A percentile compares a stretch with the other conserved stretches of the same genome.
phyloP scores from a whole-genome alignment of 2,797 vertebrate species.

The Anisognathus igniventris region DNA sequence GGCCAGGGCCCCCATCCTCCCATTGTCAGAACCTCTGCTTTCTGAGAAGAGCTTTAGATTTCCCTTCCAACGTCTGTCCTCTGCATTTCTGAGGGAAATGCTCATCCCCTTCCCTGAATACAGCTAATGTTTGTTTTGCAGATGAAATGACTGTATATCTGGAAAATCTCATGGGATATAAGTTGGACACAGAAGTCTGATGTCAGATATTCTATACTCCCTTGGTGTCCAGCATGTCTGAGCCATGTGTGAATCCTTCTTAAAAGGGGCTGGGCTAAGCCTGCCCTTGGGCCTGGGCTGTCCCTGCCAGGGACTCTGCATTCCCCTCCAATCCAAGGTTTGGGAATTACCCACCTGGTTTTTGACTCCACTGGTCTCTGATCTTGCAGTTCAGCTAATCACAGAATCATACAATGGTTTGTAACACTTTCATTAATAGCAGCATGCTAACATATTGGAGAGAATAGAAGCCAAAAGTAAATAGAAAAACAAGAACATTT shows the following conservation, averaged over 20 bases:
- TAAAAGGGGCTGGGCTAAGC: neutral
- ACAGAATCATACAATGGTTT: neutral
- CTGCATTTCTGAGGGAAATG: neutral
- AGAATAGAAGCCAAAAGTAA: neutral
- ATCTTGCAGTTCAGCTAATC: neutral
- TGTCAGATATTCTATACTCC: neutral
- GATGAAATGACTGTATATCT: neutral
- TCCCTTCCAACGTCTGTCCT: neutral
- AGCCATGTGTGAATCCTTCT: neutral
- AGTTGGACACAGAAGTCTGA: neutral
- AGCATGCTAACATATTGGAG: neutral
- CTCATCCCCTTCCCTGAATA: neutral
- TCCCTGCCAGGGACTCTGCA: neutral
- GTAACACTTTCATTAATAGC: neutral
- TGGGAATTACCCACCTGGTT: neutral
- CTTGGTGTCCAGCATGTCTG: rapidly evolving
- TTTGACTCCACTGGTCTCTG: neutral
- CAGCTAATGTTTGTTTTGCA: neutral
- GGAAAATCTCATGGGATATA: neutral
- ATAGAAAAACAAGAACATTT: neutral
- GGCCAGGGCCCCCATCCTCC: neutral
- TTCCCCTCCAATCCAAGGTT: neutral
- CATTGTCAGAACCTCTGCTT: neutral
- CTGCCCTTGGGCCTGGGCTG: neutral
- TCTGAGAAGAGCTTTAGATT: neutral